phyloP scores from a whole-genome alignment of 2,797 vertebrate species.

The Smutsia gigantea region DNA sequence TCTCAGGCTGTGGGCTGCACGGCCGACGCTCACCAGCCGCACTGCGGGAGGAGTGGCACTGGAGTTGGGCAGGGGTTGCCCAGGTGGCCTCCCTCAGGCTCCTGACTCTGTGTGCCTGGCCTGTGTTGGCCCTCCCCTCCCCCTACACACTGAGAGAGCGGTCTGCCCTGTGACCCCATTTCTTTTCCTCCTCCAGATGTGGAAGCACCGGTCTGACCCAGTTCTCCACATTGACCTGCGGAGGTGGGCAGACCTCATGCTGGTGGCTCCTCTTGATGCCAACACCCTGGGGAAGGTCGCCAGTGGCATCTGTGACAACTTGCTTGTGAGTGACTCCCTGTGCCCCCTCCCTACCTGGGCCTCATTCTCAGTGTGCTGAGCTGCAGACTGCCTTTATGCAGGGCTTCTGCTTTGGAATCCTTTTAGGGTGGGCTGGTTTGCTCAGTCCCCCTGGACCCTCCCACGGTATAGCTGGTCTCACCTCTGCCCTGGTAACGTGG shows the following conservation, averaged over 20 bases:
- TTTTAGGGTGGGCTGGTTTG: neutral
- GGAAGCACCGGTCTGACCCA: constrained; percentile 92
- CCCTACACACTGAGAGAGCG: neutral
- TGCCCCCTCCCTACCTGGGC: neutral
- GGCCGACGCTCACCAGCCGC: neutral
- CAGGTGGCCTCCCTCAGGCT: neutral
- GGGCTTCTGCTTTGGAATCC: neutral
- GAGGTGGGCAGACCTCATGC: constrained; percentile 95
- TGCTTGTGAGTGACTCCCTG: constrained; percentile 90
- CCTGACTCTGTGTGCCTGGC: neutral
- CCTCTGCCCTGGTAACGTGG: neutral
- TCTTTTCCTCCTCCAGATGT: constrained; percentile 87
- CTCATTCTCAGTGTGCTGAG: neutral
- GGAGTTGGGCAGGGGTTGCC: neutral
- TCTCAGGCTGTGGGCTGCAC: constrained; percentile 27
- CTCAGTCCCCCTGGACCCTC: neutral
- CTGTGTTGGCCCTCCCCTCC: neutral
- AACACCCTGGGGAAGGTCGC: constrained; percentile 97
- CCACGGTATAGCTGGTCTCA: neutral
- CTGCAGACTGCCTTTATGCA: neutral
- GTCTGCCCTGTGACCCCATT: neutral
- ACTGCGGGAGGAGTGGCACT: neutral
- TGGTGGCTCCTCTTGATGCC: constrained; percentile 96
- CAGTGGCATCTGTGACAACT: constrained; percentile 96
- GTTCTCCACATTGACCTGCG: constrained; percentile 96